A percentile compares a stretch with the other conserved stretches of the same genome.
Evolutionary conservation across 2,888 invertebrate genomes (phyloP).

Genomic region (Sepiola atlantica): DNA sequence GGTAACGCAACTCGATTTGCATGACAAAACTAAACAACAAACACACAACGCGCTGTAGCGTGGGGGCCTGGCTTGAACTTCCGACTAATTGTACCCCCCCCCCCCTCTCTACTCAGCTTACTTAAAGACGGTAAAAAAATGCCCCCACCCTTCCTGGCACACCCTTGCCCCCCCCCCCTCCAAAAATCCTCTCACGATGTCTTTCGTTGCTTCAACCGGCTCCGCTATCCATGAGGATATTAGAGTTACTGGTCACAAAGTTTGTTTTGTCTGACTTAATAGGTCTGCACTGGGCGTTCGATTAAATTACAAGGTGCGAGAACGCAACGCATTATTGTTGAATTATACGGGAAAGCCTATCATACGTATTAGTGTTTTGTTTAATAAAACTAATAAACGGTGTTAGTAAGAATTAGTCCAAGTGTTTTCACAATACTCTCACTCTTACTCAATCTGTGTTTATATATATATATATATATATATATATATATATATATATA

Average conservation of each 20-base stretch:
- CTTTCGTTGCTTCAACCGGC: neutral
- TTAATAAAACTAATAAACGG: neutral
- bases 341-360: neutral
- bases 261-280: slow-evolving; percentile 11
- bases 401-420: neutral
- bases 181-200: too few species aligned
- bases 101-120: neutral
- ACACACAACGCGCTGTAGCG: neutral
- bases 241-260: slow-evolving; percentile 32
- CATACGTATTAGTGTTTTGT: neutral
- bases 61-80: neutral
- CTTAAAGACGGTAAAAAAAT: neutral
- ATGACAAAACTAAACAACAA: neutral
- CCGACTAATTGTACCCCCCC: neutral
- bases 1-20: neutral
- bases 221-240: neutral
- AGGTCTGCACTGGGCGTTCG: slow-evolving; percentile 9
- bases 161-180: neutral
- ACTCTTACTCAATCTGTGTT: neutral
- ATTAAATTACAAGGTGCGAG: neutral
- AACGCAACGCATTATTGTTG: neutral
- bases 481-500: neutral
- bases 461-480: neutral
- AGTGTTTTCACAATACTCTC: neutral
- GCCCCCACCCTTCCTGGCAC: neutral